Conservation (phyloP, 2,797 vertebrate genomes). For the Enteromius paludinosus region DNA sequence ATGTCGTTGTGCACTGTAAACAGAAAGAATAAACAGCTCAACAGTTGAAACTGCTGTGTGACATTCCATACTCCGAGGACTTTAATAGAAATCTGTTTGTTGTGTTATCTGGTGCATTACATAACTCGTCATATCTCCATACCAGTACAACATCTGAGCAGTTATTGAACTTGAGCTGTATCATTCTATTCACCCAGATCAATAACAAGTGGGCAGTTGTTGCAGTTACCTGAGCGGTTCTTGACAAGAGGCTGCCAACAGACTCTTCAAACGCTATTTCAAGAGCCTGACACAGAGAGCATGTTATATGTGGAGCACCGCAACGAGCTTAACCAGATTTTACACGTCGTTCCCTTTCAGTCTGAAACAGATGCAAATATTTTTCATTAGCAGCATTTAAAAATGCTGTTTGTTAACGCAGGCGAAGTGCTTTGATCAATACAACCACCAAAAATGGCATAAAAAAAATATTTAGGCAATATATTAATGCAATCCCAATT, state of each 20-base stretch:
- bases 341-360: neutral
- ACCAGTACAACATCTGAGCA: slow-evolving; percentile 22
- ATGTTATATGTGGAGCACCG: neutral
- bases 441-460: neutral
- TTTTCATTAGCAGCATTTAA: neutral
- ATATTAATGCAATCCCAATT: neutral
- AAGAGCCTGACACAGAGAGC: slow-evolving; percentile 29
- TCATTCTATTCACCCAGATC: slow-evolving; percentile 43
- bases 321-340: slow-evolving; percentile 5
- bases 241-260: slow-evolving; percentile 24
- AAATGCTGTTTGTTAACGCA: neutral
- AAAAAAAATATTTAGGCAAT: neutral
- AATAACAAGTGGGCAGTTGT: slow-evolving; percentile 53
- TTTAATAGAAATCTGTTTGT: slow-evolving; percentile 25
- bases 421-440: neutral
- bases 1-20: neutral
- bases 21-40: neutral
- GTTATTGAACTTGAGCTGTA: slow-evolving; percentile 48
- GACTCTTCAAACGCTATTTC: slow-evolving; percentile 27
- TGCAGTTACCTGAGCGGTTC: slow-evolving; percentile 22
- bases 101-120: slow-evolving; percentile 25
- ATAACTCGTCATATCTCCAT: slow-evolving; percentile 30
- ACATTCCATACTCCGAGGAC: neutral
- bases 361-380: neutral
- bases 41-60: neutral